Conservation (phyloP, 2,797 vertebrate genomes). For the Hylomyscus alleni region DNA sequence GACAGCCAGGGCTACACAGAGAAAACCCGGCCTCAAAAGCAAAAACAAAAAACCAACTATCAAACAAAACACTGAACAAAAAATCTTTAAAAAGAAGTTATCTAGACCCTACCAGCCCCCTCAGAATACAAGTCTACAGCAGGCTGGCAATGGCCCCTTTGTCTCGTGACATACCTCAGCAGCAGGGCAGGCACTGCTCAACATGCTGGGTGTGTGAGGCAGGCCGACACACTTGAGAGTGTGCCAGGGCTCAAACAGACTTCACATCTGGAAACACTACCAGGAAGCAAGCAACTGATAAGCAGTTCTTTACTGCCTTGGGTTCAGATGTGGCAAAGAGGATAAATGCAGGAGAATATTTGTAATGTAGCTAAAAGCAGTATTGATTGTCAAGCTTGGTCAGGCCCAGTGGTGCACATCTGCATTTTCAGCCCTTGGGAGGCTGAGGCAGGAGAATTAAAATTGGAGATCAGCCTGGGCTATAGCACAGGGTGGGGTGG, state of each 20-base stretch:
- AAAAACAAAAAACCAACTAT: not conserved
- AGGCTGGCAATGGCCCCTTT: accelerated
- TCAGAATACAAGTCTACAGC: not conserved
- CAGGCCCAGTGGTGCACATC: not conserved
- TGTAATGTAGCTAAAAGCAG: not conserved
- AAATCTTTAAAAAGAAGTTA: not conserved
- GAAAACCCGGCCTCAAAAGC: not conserved
- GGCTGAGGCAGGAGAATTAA: not conserved
- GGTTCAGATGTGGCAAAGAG: not conserved
- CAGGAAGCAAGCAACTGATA: not conserved
- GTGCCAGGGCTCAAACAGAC: not conserved
- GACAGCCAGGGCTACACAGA: not conserved
- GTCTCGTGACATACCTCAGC: accelerated
- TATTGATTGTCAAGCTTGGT: not conserved
- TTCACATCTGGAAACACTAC: not conserved
- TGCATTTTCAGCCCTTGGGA: not conserved
- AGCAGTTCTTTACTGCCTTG: not conserved
- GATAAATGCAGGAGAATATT: not conserved
- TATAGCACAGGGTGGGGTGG: not conserved
- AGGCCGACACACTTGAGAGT: accelerated
- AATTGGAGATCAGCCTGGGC: not conserved
- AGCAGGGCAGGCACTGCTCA: too few species aligned
- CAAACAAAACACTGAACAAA: not conserved
- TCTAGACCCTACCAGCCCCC: not conserved
- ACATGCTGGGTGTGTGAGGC: not conserved